phyloP scores from a whole-genome alignment of 2,113 vertebrate species.

The Colinus virginianus region DNA sequence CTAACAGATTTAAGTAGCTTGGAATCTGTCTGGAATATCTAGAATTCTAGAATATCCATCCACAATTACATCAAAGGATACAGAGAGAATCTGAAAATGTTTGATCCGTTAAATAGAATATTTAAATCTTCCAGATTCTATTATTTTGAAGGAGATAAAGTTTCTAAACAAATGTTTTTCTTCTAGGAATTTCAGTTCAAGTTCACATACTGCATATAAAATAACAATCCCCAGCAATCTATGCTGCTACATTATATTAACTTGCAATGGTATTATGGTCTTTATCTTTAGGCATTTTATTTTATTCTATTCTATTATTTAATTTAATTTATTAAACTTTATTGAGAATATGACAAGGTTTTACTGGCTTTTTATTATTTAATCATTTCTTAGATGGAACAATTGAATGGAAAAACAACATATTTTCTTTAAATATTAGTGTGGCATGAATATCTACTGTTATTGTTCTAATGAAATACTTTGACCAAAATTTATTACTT shows the following conservation, averaged over 20 bases:
- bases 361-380: neutral
- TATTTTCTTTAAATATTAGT: neutral
- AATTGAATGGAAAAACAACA: neutral
- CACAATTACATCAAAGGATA: slow-evolving; percentile 40
- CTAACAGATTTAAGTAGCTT: slow-evolving; percentile 1
- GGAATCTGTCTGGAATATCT: slow-evolving; percentile 28
- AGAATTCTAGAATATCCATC: slow-evolving; percentile 50
- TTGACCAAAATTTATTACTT: neutral
- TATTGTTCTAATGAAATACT: neutral
- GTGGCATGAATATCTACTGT: neutral
- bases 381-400: neutral
- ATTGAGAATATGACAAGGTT: neutral
- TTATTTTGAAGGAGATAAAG: slow-evolving; percentile 26
- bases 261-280: neutral
- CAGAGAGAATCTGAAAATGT: slow-evolving; percentile 34
- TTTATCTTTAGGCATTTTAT: neutral
- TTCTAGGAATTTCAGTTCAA: neutral
- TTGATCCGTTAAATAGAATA: neutral
- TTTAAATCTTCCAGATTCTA: neutral
- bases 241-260: neutral
- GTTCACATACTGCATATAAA: neutral
- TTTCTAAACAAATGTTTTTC: slow-evolving; percentile 9
- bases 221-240: neutral
- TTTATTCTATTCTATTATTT: neutral
- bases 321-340: neutral